Percentiles rank a stretch among this genome's conserved stretches.
phyloP scores from a whole-genome alignment of 2,113 vertebrate species.

The Phrynosoma blainvillii region DNA sequence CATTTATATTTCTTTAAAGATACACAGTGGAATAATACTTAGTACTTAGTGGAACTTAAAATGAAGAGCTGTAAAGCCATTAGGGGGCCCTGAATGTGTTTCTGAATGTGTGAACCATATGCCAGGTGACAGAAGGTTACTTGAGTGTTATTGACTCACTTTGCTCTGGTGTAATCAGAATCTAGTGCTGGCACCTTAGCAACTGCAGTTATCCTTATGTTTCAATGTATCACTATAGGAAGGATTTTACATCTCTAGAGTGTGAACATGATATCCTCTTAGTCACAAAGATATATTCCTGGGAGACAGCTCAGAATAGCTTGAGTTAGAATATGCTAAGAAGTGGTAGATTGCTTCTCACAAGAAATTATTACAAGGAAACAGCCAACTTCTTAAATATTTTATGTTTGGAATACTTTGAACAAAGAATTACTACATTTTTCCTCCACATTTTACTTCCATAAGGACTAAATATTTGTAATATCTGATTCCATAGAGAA shows the following conservation, averaged over 20 bases:
- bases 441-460: neutral
- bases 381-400: neutral
- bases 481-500: neutral
- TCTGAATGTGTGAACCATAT: slow-evolving; percentile 24
- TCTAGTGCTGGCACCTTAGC: neutral
- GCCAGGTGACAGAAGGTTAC: slow-evolving; percentile 25
- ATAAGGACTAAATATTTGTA: neutral
- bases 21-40: neutral
- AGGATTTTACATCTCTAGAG: neutral
- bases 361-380: neutral
- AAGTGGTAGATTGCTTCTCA: neutral
- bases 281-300: slow-evolving; percentile 18
- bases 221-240: slow-evolving; percentile 8
- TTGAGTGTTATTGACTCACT: slow-evolving; percentile 22
- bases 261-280: slow-evolving; percentile 11
- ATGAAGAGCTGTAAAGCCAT: neutral
- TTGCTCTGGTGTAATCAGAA: neutral
- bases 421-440: neutral
- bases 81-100: neutral
- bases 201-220: slow-evolving; percentile 2
- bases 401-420: slow-evolving; percentile 2
- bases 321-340: slow-evolving; percentile 23
- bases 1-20: neutral
- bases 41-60: neutral
- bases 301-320: slow-evolving; percentile 23